Base-by-base conservation (phyloP, 2,113 vertebrate species). In the Embiotoca jacksoni region DNA sequence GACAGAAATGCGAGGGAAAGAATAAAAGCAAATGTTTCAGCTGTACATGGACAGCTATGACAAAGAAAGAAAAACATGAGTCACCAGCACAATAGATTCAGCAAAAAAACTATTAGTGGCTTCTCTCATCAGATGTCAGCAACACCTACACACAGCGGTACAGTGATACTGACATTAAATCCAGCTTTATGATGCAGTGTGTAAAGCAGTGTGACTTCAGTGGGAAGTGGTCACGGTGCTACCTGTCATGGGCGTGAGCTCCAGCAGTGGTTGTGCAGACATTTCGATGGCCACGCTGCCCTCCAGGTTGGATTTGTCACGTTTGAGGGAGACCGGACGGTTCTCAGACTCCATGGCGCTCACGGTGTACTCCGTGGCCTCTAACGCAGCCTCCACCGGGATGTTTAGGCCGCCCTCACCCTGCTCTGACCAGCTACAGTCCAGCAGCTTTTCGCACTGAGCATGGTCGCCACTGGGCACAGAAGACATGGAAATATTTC, bases 201-300 rank as follows among this genome's bases (percentile, higher is more conserved):
- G 78, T 37, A 49, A 62, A 60, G 10, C 37, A 67, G 78, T 47
- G 72, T n/a, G 63, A 74, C 58, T 52, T 50, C 39, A 54, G 72
- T 30, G 61, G 36, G 33, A 69, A 35, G 61, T 44, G 44, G 15
- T 54, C 50, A 36, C 44, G n/a, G 39, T 5, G 31, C 50, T 94
- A 94, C 95, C 94, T 92, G 92, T 92, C 90, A 94, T 92, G 14
- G 94, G 92, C 0, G 85, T 88, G 57, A 94, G 91, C 91, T 94
- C 94, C 91, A 95, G 82, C 60, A 94, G 89, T 0, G 94, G 93
- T 16, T 94, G 93, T 14, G 89, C 72, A 6, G 93, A 93, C 84
- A 94, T 92, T 68, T 95, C 94, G 3, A 94, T 91, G 57, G 89
- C 83, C 5, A 94, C 87, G 31, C 92, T 91, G 39, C 84, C 83